phyloP scores from a whole-genome alignment of 1,140 invertebrate species.

The Sarcophaga bullata region DNA sequence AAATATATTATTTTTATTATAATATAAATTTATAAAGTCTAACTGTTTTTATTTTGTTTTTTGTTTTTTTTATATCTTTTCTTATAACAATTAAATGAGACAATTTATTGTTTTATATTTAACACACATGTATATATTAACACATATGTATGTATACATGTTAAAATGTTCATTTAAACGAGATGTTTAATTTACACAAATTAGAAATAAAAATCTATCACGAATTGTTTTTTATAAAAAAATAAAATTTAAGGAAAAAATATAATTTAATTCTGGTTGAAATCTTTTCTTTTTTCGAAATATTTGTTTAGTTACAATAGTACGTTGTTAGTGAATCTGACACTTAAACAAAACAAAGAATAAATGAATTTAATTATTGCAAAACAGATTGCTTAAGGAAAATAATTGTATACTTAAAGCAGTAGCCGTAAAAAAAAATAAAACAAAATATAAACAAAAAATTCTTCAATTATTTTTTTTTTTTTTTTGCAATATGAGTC shows the following conservation, averaged over 20 bases:
- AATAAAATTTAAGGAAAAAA: too few species aligned
- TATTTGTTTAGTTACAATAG: background rate
- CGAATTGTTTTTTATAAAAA: background rate
- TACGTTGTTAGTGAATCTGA: background rate
- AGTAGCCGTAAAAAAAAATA: background rate
- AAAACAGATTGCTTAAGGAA: background rate
- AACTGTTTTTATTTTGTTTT: conserved; percentile 41
- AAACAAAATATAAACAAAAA: background rate
- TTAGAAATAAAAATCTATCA: background rate
- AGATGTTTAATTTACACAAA: conserved; percentile 16
- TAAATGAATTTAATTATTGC: too few species aligned
- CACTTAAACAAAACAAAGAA: too few species aligned
- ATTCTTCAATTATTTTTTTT: background rate
- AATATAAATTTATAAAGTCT: conserved; percentile 16
- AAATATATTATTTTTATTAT: conserved; percentile 30
- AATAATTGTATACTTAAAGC: background rate
- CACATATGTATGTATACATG: background rate
- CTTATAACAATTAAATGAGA: conserved; percentile 20
- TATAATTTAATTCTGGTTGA: background rate
- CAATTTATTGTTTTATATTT: background rate
- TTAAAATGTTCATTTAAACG: background rate
- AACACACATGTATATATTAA: too few species aligned
- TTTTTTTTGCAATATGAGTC: background rate
- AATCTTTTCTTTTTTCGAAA: background rate
- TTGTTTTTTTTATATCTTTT: background rate